Evolutionary conservation across 2,888 invertebrate genomes (phyloP).

Genomic region (Frankliniella fusca): DNA sequence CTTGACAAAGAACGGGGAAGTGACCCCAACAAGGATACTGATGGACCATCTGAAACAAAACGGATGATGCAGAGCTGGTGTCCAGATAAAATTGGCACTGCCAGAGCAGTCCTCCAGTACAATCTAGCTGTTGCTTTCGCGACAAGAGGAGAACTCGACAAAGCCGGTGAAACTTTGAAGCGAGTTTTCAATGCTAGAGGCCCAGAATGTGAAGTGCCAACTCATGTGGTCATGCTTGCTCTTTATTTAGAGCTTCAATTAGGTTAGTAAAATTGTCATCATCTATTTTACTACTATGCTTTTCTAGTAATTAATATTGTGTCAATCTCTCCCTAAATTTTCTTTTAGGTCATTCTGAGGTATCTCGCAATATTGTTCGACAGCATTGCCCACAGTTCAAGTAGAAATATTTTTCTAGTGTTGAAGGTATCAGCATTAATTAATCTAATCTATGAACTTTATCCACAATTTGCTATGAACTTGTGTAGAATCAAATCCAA

Average conservation of each 20-base stretch:
- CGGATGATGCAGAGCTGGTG: conserved; percentile 53
- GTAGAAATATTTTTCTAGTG: background rate
- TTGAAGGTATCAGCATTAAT: too few relatives aligned
- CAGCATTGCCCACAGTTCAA: conserved; percentile 53
- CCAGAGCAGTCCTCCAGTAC: conserved; percentile 68
- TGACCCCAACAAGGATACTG: conserved; percentile 34
- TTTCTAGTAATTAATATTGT: conserved; percentile 3
- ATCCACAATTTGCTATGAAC: too few relatives aligned
- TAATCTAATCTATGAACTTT: too few relatives aligned
- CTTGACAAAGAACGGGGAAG: conserved; percentile 36
- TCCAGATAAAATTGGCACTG: conserved; percentile 60
- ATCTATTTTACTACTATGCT: conserved; percentile 26
- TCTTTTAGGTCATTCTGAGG: conserved; percentile 53
- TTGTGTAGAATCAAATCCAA: too few relatives aligned
- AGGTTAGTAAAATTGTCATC: conserved; percentile 47
- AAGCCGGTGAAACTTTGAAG: conserved; percentile 55
- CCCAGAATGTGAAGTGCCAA: conserved; percentile 53
- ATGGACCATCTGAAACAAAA: background rate
- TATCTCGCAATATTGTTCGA: conserved; percentile 58
- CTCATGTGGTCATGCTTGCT: conserved; percentile 61
- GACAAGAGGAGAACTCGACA: conserved; percentile 67
- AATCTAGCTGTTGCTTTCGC: conserved; percentile 74
- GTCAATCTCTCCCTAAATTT: background rate
- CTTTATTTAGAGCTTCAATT: conserved; percentile 62
- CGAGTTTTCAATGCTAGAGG: conserved; percentile 46